Conservation (phyloP, 1,140 invertebrate genomes). For the Drosophila albomicans region DNA sequence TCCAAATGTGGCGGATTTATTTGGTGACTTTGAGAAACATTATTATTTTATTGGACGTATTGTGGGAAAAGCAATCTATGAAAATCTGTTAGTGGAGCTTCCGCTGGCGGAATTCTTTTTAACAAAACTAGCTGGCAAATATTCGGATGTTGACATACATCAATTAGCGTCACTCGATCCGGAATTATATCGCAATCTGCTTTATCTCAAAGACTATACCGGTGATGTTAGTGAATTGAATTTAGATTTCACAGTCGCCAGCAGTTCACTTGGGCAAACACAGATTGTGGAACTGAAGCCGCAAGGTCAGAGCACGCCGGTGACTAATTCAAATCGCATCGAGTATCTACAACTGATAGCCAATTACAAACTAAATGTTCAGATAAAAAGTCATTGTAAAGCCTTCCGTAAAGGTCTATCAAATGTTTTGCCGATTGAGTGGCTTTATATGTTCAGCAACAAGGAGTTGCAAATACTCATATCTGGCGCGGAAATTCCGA, state of each 20-base stretch:
- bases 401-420: slow-evolving; percentile 95
- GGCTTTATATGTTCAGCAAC: slow-evolving; percentile 97
- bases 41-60: slow-evolving; percentile 98
- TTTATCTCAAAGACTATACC: slow-evolving; percentile 93
- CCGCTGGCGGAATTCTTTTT: slow-evolving; percentile 97
- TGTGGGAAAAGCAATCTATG: slow-evolving; percentile 97
- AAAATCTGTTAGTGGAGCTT: slow-evolving; percentile 97
- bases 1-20: slow-evolving; percentile 93
- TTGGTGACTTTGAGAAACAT: slow-evolving; percentile 94
- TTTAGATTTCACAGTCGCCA: slow-evolving; percentile 97
- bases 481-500: slow-evolving; percentile 96
- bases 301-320: slow-evolving; percentile 94
- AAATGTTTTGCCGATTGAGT: slow-evolving; percentile 95
- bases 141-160: slow-evolving; percentile 95
- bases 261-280: slow-evolving; percentile 95
- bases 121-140: slow-evolving; percentile 92
- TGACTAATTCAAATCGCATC: slow-evolving; percentile 96
- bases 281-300: slow-evolving; percentile 95
- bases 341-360: slow-evolving; percentile 99
- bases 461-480: slow-evolving; percentile 97
- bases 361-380: slow-evolving; percentile 97
- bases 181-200: slow-evolving; percentile 94
- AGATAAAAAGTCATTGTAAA: slow-evolving; percentile 94
- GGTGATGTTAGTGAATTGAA: slow-evolving; percentile 92
- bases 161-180: slow-evolving; percentile 97